Percentiles rank a stretch among this genome's conserved stretches.
phyloP scores from a whole-genome alignment of 2,113 vertebrate genomes.

The Rattus rattus region DNA sequence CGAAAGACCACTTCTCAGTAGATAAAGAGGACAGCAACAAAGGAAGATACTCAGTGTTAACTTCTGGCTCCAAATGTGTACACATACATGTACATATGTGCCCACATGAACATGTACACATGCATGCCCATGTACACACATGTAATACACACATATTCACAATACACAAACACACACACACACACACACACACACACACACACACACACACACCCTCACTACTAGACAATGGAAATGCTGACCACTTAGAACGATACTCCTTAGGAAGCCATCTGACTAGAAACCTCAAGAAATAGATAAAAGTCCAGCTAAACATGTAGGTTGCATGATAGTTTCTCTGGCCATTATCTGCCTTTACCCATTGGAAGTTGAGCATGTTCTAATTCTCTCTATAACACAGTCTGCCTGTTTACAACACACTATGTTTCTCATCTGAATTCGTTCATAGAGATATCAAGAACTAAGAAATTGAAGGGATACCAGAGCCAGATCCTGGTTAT shows the following conservation, averaged over 20 bases:
- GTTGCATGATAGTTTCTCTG: not conserved
- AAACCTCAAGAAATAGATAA: not conserved
- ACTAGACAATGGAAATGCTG: not conserved
- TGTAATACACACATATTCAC: too few relatives aligned
- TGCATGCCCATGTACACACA: not conserved
- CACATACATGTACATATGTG: not conserved
- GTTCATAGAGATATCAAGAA: not conserved
- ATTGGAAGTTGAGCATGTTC: not conserved
- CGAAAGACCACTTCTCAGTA: not conserved
- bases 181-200: not conserved
- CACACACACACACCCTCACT: not conserved
- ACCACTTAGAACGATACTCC: not conserved
- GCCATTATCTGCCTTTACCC: not conserved
- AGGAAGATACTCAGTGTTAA: not conserved
- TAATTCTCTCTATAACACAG: not conserved
- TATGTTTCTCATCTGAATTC: not conserved
- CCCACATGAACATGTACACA: not conserved
- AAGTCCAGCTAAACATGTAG: not conserved
- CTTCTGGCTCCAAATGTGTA: too few relatives aligned
- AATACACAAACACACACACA: too few relatives aligned
- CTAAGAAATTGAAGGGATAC: not conserved
- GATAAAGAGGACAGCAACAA: not conserved
- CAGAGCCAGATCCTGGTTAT: not conserved
- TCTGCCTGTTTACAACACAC: not conserved
- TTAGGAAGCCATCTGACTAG: not conserved